A percentile compares a stretch with the other conserved stretches of the same genome.
Evolutionary conservation across 2,888 invertebrate species (phyloP).

Genomic region (Protonemura montana): DNA sequence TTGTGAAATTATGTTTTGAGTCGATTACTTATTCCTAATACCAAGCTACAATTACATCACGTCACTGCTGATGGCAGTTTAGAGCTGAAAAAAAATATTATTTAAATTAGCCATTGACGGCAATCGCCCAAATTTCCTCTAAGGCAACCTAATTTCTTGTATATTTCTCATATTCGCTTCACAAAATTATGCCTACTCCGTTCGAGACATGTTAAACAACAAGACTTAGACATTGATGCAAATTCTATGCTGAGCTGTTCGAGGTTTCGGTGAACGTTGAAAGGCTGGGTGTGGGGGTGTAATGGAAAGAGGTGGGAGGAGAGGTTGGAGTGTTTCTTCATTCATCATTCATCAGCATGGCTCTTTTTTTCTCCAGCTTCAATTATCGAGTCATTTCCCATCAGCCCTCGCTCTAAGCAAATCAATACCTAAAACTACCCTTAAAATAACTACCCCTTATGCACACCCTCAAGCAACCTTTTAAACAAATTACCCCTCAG

Average conservation of each 20-base stretch:
- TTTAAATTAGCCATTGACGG: no score
- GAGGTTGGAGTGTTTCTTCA: constrained; percentile 19
- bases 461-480: constrained; percentile 17
- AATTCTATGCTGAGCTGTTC: not conserved
- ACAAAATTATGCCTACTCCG: not conserved
- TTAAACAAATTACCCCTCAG: constrained; percentile 28
- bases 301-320: not conserved
- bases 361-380: constrained; percentile 19
- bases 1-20: no score
- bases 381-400: constrained; percentile 35
- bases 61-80: no score
- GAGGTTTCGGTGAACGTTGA: not conserved
- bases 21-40: no score
- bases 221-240: no score
- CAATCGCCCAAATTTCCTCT: no score
- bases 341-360: constrained; percentile 21
- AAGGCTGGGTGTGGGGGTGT: not conserved
- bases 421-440: constrained; percentile 32
- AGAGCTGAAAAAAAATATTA: no score
- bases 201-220: no score
- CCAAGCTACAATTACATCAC: no score
- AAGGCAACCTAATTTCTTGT: not conserved
- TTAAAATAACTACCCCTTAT: constrained; percentile 30
- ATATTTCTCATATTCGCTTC: not conserved
- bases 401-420: constrained; percentile 23